A percentile compares a stretch with the other conserved stretches of the same genome.
phyloP scores from a whole-genome alignment of 23 tunicate species.

The Styela clava region DNA sequence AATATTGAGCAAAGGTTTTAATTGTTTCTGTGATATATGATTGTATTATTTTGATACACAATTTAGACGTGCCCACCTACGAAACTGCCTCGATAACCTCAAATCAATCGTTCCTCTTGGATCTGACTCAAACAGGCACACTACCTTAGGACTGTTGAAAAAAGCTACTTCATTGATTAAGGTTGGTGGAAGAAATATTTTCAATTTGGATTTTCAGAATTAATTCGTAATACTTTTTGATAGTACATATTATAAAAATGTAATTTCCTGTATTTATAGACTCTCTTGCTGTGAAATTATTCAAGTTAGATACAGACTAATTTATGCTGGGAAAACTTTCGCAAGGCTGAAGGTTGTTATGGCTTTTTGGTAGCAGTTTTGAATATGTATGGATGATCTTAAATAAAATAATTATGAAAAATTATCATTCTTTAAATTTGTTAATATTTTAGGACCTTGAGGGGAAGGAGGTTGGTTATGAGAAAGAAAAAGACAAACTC shows the following conservation, averaged over 20 bases:
- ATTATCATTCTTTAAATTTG: too few relatives aligned
- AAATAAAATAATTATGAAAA: too few relatives aligned
- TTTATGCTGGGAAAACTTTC: too few relatives aligned
- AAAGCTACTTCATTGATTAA: slow-evolving; percentile 63
- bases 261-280: too few relatives aligned
- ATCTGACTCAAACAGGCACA: slow-evolving; percentile 77
- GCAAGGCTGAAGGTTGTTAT: too few relatives aligned
- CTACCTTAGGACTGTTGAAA: slow-evolving; percentile 82
- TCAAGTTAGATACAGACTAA: too few relatives aligned
- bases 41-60: too few relatives aligned
- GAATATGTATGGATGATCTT: too few relatives aligned
- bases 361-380: too few relatives aligned
- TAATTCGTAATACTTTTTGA: not conserved
- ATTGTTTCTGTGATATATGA: too few relatives aligned
- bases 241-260: not conserved
- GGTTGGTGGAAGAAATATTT: too few relatives aligned
- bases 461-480: not conserved
- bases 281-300: too few relatives aligned
- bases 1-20: not conserved
- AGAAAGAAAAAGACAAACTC: slow-evolving; percentile 42
- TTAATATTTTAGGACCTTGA: slow-evolving; percentile 42
- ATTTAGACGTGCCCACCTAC: slow-evolving; percentile 84
- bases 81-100: slow-evolving; percentile 83
- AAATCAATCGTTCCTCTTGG: slow-evolving; percentile 86
- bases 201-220: not conserved